Percentiles rank a stretch among this genome's conserved stretches.
Evolutionary conservation across 2,888 invertebrate genomes (phyloP).

Genomic region (Tinea pellionella): DNA sequence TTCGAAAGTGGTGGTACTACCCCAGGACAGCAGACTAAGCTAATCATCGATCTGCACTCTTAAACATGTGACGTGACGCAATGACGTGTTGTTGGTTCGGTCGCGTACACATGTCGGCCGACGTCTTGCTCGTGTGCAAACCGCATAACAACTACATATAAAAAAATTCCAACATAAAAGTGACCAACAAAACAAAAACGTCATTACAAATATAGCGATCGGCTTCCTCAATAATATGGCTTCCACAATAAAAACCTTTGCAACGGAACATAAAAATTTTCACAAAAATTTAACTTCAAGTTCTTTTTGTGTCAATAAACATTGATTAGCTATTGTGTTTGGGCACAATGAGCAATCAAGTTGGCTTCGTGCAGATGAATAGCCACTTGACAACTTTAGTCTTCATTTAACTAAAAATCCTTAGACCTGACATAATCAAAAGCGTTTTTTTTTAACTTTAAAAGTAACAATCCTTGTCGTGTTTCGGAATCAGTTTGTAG

Average conservation of each 20-base stretch:
- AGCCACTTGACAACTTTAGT: neutral
- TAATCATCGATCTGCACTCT: no score
- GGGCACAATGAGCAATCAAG: constrained; percentile 55
- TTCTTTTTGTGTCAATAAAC: constrained; percentile 24
- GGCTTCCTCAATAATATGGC: neutral
- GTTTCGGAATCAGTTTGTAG: no score
- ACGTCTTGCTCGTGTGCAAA: neutral
- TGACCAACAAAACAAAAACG: neutral
- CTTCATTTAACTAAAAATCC: neutral
- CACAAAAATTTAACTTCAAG: neutral
- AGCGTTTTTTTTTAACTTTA: no score
- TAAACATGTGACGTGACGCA: no score
- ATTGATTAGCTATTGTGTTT: constrained; percentile 54
- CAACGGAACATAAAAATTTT: neutral
- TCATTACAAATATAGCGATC: neutral
- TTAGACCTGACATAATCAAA: no score
- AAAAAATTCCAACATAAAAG: neutral
- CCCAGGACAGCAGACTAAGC: no score
- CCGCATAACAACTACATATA: neutral
- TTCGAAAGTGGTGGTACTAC: no score
- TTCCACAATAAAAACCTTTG: neutral
- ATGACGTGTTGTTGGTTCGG: no score
- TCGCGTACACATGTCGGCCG: no score
- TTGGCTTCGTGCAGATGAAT: constrained; percentile 23
- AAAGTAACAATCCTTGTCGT: no score